phyloP scores from a whole-genome alignment of 2,888 invertebrate genomes.

The Oscheius onirici region DNA sequence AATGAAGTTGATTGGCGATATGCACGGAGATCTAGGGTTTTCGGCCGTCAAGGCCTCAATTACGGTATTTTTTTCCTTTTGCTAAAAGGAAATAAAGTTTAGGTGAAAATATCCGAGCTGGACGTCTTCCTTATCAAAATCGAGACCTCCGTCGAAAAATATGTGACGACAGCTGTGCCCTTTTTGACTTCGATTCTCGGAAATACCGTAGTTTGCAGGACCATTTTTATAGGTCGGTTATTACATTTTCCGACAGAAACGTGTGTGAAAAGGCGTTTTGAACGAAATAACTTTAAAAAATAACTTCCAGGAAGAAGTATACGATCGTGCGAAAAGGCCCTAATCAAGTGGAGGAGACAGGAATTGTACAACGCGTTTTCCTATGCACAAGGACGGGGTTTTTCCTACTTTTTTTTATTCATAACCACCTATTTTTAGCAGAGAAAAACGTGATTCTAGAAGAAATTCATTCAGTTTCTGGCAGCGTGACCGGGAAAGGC shows the following conservation, averaged over 20 bases:
- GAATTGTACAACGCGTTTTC: constrained; percentile 36
- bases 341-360: constrained; percentile 41
- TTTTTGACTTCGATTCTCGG: constrained; percentile 39
- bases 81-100: background rate
- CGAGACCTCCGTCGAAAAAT: constrained; percentile 38
- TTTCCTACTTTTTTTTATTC: background rate
- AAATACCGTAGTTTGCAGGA: constrained; percentile 40
- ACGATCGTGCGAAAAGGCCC: constrained; percentile 50
- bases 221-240: constrained; percentile 46
- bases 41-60: constrained; percentile 43
- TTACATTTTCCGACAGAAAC: no score
- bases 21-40: constrained; percentile 53
- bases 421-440: constrained; percentile 6
- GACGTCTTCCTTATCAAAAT: constrained; percentile 41
- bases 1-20: constrained; percentile 39
- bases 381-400: constrained; percentile 19
- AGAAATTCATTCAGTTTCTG: constrained; percentile 17
- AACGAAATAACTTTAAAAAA: no score
- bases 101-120: constrained; percentile 46
- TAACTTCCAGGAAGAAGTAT: constrained; percentile 47
- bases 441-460: constrained; percentile 17
- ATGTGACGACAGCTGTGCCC: constrained; percentile 39
- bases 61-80: constrained; percentile 26
- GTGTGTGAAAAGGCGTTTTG: no score
- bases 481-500: constrained; percentile 1